These are phyloP conservation scores for Microcebus jonahi DNA, from an alignment of 2,113 vertebrate genomes.

Conservation along the genomic window DNA sequence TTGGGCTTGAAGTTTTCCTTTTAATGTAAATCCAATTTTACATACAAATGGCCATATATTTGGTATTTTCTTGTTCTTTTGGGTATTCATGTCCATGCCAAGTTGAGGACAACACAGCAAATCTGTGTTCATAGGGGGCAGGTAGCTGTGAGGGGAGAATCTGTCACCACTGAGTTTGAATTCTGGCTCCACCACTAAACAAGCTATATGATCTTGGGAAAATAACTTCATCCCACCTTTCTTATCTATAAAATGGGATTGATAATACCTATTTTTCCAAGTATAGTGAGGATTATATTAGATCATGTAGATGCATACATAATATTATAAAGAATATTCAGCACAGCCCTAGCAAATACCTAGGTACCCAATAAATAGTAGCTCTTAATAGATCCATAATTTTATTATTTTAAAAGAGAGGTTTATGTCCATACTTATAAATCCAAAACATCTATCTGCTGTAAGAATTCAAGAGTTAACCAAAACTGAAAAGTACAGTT, in stretches of 20 bases:
- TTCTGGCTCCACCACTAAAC: not conserved
- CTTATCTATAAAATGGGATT: not conserved
- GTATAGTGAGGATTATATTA: not conserved
- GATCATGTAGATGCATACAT: not conserved
- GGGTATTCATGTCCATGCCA: not conserved
- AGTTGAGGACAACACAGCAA: not conserved
- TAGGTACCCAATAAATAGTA: not conserved
- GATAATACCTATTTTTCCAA: not conserved
- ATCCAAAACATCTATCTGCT: not conserved
- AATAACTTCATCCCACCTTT: not conserved
- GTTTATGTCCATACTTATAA: not conserved
- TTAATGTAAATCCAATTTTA: not conserved
- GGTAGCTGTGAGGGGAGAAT: not conserved
- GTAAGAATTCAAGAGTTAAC: not conserved
- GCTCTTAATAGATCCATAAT: not conserved
- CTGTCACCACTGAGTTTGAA: not conserved
- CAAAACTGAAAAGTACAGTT: not conserved
- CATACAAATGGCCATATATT: not conserved
- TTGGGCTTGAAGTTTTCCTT: not conserved
- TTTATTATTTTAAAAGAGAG: constrained; percentile 4
- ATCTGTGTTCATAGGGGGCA: not conserved
- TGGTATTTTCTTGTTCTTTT: not conserved
- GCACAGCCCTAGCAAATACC: not conserved
- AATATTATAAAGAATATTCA: not conserved
- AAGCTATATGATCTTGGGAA: not conserved